Evolutionary conservation across 1,140 invertebrate species (phyloP).

Genomic region (Bicyclus anynana): DNA sequence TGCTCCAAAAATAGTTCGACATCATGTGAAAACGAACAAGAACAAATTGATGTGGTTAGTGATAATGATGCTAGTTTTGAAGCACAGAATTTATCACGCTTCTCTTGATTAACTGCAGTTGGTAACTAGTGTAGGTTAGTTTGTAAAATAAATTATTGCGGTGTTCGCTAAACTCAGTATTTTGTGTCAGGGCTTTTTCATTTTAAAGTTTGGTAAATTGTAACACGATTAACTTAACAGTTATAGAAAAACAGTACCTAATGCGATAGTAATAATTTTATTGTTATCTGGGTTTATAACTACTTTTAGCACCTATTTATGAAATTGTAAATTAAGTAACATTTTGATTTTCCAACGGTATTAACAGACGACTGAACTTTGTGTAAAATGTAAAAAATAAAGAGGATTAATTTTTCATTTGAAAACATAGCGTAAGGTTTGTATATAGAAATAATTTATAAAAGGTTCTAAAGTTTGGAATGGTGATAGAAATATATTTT

Average conservation of each 20-base stretch:
- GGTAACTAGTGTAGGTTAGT: background rate
- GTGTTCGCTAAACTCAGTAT: background rate
- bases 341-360: too few species aligned
- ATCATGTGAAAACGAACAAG: conserved; percentile 59
- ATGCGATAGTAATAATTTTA: too few species aligned
- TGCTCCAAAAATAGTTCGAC: conserved; percentile 42
- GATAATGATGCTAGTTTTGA: conserved; percentile 56
- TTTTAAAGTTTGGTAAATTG: too few species aligned
- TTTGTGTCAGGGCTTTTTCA: background rate
- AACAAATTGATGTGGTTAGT: conserved; percentile 69
- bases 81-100: conserved; percentile 48
- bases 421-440: background rate
- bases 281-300: too few species aligned
- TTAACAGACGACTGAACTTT: too few species aligned
- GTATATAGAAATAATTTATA: conserved; percentile 19
- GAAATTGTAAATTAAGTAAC: too few species aligned
- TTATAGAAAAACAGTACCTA: too few species aligned
- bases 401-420: too few species aligned
- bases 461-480: conserved; percentile 8
- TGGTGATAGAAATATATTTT: conserved; percentile 42
- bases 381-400: background rate
- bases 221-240: too few species aligned
- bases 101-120: conserved; percentile 33
- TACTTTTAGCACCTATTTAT: too few species aligned
- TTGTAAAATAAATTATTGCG: background rate